These are phyloP conservation scores for Xestia sexstrigata DNA, from an alignment of 2,888 invertebrate genomes.

Conservation along the genomic window DNA sequence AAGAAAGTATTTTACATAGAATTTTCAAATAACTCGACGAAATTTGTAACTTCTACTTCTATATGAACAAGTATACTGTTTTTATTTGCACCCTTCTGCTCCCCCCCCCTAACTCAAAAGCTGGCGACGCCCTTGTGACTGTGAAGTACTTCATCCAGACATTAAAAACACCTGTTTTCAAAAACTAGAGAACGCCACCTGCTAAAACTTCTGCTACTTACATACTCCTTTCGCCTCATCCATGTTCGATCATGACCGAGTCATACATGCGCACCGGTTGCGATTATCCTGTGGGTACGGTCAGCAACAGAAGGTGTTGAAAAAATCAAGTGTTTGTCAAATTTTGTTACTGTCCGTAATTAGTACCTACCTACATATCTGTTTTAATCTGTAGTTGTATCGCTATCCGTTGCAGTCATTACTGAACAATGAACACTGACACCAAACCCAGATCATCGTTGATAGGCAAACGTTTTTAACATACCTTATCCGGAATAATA, in stretches of 20 bases:
- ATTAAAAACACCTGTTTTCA: too few species aligned
- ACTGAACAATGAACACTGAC: slow-evolving; percentile 1
- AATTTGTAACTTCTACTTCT: too few species aligned
- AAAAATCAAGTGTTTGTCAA: not conserved
- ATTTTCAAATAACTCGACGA: too few species aligned
- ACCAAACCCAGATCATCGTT: not conserved
- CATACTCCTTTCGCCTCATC: too few species aligned
- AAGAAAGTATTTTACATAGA: too few species aligned
- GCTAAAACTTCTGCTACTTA: not conserved
- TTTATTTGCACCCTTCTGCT: too few species aligned
- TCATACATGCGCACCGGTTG: not conserved
- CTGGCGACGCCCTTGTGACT: too few species aligned
- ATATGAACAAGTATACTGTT: too few species aligned
- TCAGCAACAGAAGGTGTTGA: not conserved
- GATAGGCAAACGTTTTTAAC: not conserved
- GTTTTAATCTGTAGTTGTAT: not conserved
- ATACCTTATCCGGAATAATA: not conserved
- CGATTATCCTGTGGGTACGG: not conserved
- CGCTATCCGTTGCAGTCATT: slow-evolving; percentile 35
- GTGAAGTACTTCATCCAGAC: too few species aligned
- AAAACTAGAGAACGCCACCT: not conserved
- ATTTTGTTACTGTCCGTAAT: not conserved
- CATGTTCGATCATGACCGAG: too few species aligned
- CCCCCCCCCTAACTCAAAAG: too few species aligned
- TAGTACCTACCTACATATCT: not conserved